Conservation (phyloP, 2,888 invertebrate species). For the Deladenus siricidicola region DNA sequence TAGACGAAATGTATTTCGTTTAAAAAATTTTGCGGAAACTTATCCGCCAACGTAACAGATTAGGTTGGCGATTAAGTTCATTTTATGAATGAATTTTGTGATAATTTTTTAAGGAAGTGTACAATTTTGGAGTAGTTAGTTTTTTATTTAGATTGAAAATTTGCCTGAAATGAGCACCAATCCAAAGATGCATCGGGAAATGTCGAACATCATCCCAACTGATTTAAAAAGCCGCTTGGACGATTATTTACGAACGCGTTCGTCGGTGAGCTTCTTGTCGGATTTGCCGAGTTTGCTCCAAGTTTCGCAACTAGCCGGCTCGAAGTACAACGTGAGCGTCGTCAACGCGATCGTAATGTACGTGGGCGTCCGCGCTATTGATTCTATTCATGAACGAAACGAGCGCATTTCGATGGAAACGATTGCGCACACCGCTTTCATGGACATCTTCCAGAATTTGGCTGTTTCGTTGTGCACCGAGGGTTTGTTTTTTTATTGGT, state of each 20-base stretch:
- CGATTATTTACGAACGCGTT: slow-evolving; percentile 74
- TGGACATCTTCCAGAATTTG: slow-evolving; percentile 99
- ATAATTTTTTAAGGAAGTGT: not conserved
- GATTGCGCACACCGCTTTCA: slow-evolving; percentile 95
- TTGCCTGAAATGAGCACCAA: slow-evolving; percentile 50
- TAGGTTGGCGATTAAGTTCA: too few species aligned
- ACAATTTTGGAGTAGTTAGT: too few species aligned
- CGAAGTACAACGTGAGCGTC: slow-evolving; percentile 84
- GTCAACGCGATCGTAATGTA: slow-evolving; percentile 96
- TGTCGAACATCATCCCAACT: slow-evolving; percentile 41
- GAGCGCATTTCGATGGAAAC: slow-evolving; percentile 89
- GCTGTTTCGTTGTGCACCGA: slow-evolving; percentile 95
- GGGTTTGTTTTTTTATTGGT: too few species aligned
- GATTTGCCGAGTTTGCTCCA: slow-evolving; percentile 55
- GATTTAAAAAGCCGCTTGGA: slow-evolving; percentile 68
- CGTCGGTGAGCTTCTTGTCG: slow-evolving; percentile 57
- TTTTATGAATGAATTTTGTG: slow-evolving; percentile 1
- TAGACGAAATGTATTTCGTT: too few species aligned
- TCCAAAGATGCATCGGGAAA: slow-evolving; percentile 47
- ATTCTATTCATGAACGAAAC: slow-evolving; percentile 78
- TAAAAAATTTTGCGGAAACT: too few species aligned
- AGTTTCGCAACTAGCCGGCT: slow-evolving; percentile 65
- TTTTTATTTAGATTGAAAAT: slow-evolving; percentile 51
- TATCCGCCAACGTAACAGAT: too few species aligned
- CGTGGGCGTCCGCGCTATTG: slow-evolving; percentile 83